A percentile compares a stretch with the other conserved stretches of the same genome.
These are phyloP conservation scores for Microctonus aethiopoides DNA, from an alignment of 2,888 invertebrate species.

Conservation along the genomic window DNA sequence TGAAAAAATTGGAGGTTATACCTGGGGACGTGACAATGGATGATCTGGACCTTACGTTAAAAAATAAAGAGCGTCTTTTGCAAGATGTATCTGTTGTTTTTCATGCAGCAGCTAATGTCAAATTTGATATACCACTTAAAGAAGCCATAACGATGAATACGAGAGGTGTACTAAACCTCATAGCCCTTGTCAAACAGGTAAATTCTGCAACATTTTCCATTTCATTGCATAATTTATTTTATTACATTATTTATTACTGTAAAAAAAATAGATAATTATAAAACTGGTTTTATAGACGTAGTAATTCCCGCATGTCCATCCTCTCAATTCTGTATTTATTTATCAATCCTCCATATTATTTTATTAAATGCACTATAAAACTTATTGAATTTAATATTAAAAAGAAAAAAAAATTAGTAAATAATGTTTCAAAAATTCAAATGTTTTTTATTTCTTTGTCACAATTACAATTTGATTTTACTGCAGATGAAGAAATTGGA, in stretches of 20 bases:
- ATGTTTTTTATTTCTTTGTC: not conserved
- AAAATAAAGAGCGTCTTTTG: conserved; percentile 71
- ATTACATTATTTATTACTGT: not conserved
- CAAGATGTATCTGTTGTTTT: conserved; percentile 79
- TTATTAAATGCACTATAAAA: too few relatives aligned
- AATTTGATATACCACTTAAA: conserved; percentile 77
- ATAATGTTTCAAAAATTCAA: too few relatives aligned
- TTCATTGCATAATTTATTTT: not conserved
- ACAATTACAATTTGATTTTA: not conserved
- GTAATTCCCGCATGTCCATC: not conserved
- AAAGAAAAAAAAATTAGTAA: not conserved
- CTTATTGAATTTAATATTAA: too few relatives aligned
- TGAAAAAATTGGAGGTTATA: conserved; percentile 75
- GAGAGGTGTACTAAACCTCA: conserved; percentile 70
- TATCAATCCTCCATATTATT: too few relatives aligned
- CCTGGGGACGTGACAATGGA: conserved; percentile 75
- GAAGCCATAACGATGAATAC: conserved; percentile 75
- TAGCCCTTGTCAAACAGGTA: conserved; percentile 67
- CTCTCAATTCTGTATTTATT: not conserved
- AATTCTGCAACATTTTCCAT: conserved; percentile 3
- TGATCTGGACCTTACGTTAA: conserved; percentile 72
- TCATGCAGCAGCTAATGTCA: conserved; percentile 88
- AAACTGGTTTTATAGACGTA: conserved; percentile 34
- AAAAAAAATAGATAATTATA: conserved; percentile 22
- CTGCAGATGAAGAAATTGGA: conserved; percentile 52